phyloP scores from a whole-genome alignment of 2,797 vertebrate species.

The Pipistrellus kuhlii region DNA sequence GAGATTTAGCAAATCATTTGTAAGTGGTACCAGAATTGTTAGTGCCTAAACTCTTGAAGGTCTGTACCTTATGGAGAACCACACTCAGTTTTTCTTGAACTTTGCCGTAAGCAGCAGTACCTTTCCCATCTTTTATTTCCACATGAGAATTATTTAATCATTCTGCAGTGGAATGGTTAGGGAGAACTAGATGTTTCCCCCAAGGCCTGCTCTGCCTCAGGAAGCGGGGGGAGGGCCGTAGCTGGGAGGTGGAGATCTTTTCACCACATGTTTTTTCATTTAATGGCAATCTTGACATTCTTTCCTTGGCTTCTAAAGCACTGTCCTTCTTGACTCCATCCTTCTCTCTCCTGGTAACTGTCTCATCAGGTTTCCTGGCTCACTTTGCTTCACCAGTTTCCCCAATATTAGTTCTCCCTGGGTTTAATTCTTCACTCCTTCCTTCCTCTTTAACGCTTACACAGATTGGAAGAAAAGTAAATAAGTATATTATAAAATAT shows the following conservation, averaged over 20 bases:
- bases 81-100: not conserved
- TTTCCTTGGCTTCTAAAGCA: constrained; percentile 30
- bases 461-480: not conserved
- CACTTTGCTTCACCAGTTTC: not conserved
- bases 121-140: not conserved
- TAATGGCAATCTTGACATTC: not conserved
- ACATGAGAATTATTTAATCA: not conserved
- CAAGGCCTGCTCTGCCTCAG: not conserved
- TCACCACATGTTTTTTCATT: not conserved
- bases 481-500: not conserved
- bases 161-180: not conserved
- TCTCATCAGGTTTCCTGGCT: not conserved
- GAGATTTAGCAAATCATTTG: constrained; percentile 8
- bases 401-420: not conserved
- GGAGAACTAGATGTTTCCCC: not conserved
- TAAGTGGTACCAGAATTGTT: not conserved
- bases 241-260: not conserved
- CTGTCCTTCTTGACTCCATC: not conserved
- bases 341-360: not conserved
- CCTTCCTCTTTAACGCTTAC: constrained; percentile 1
- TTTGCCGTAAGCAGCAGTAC: not conserved
- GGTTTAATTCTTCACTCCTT: not conserved
- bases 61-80: not conserved
- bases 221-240: not conserved
- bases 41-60: not conserved